phyloP scores from a whole-genome alignment of 2,113 vertebrate genomes.

The Pantherophis guttatus region DNA sequence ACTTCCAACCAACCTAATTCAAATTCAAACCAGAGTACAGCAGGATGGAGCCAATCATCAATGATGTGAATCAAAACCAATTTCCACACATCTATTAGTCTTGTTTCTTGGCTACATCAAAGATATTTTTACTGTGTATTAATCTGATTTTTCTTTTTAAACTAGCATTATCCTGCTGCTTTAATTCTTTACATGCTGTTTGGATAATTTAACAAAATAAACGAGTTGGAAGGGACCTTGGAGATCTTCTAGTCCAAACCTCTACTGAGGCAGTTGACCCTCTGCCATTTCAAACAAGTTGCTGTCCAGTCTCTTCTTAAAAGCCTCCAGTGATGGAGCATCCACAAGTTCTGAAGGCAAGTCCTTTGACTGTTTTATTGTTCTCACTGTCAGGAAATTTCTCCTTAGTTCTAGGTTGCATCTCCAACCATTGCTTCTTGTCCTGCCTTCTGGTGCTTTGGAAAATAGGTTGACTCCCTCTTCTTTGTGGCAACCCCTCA shows the following conservation, averaged over 20 bases:
- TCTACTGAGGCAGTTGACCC: no score
- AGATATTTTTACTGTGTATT: neutral
- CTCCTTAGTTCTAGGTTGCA: neutral
- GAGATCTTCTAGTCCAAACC: neutral
- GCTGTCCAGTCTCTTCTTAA: neutral
- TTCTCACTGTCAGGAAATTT: neutral
- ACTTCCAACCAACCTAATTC: neutral
- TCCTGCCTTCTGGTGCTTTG: neutral
- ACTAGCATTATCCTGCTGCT: neutral
- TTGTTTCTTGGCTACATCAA: neutral
- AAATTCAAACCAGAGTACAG: neutral
- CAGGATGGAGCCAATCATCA: neutral
- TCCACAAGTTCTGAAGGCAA: neutral
- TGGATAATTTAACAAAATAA: no score
- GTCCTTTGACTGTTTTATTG: neutral
- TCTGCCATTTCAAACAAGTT: no score
- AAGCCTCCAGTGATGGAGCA: neutral
- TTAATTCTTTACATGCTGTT: neutral
- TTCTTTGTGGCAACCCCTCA: neutral
- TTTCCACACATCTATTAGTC: neutral
- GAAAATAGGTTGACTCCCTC: neutral
- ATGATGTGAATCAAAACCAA: neutral
- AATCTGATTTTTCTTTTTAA: neutral
- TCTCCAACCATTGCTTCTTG: neutral
- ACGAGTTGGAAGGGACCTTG: neutral